A percentile compares a stretch with the other conserved stretches of the same genome.
Conservation (phyloP, 37 sponge, comb jelly and placozoan species). For the Geodia barretti region DNA sequence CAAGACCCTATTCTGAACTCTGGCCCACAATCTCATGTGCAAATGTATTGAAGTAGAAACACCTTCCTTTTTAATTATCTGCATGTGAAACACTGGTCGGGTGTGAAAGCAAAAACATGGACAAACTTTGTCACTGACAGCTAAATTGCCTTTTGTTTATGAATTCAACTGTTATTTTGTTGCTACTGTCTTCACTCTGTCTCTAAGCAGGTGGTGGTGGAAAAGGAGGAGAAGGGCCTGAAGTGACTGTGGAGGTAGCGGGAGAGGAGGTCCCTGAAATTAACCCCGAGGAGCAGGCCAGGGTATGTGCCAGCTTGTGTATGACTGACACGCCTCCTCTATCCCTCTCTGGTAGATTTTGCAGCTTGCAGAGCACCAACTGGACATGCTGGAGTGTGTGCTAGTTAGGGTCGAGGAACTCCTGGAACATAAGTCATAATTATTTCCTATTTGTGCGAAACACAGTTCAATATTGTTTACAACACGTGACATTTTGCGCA, state of each 20-base stretch:
- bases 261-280: constrained; percentile 41
- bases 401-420: constrained; percentile 66
- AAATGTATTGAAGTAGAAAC: not conserved
- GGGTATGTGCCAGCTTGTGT: constrained; percentile 20
- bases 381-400: constrained; percentile 71
- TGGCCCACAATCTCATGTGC: too few species aligned
- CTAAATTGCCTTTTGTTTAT: too few species aligned
- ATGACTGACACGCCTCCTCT: too few species aligned
- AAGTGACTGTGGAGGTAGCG: constrained; percentile 40
- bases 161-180: too few species aligned
- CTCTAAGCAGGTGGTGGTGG: constrained; percentile 2
- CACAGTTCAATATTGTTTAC: not conserved
- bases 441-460: not conserved
- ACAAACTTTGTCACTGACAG: too few species aligned
- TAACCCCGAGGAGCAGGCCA: constrained; percentile 25
- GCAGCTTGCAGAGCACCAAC: constrained; percentile 7
- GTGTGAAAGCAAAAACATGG: too few species aligned
- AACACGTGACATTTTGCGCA: not conserved
- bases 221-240: constrained; percentile 5
- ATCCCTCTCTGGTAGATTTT: too few species aligned
- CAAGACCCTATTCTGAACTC: too few species aligned
- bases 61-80: too few species aligned
- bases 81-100: too few species aligned
- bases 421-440: not conserved
- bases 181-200: too few species aligned